Evolutionary conservation across 2,113 vertebrate genomes (phyloP).

Genomic region (Cottus gobio): DNA sequence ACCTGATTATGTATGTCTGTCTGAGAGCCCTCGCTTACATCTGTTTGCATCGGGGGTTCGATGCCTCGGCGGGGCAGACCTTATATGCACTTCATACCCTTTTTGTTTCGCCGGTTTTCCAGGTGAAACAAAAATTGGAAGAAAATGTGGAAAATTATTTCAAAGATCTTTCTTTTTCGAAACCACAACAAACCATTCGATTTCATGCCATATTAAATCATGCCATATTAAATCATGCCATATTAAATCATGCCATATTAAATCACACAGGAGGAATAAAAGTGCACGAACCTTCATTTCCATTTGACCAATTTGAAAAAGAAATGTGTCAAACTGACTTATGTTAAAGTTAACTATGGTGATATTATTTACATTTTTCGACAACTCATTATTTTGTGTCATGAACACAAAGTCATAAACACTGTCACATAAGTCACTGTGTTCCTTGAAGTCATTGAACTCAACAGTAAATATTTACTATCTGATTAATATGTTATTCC

Average conservation of each 20-base stretch:
- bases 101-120: background rate
- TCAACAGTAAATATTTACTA: constrained; percentile 67
- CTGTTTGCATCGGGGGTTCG: background rate
- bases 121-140: background rate
- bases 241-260: too few relatives aligned
- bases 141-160: background rate
- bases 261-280: too few relatives aligned
- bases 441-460: constrained; percentile 38
- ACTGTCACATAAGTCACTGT: too few relatives aligned
- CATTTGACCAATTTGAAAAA: too few relatives aligned
- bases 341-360: background rate
- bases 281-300: too few relatives aligned
- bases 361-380: background rate
- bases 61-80: background rate
- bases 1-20: constrained; percentile 15
- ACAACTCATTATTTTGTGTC: background rate
- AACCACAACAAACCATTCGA: background rate
- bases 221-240: too few relatives aligned
- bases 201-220: too few relatives aligned
- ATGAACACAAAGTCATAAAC: background rate
- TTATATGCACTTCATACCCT: background rate
- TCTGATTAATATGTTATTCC: constrained; percentile 70
- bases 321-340: background rate
- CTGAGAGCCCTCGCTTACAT: background rate
- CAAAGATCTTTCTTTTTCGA: background rate